Conservation (phyloP, 1,140 invertebrate genomes). For the Contarinia nasturtii region DNA sequence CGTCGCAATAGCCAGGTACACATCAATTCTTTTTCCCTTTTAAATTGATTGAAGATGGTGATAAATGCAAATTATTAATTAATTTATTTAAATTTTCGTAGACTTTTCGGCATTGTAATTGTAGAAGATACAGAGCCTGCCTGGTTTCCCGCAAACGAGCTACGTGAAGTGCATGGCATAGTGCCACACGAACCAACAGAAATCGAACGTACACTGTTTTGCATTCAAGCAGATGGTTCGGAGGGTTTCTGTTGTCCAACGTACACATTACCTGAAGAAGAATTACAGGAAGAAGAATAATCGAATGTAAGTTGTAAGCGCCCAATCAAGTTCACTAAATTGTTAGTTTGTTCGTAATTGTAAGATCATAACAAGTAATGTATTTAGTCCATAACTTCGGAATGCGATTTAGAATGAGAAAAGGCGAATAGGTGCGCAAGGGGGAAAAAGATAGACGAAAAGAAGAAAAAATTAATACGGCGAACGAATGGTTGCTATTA, state of each 20-base stretch:
- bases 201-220: conserved; percentile 62
- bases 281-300: conserved; percentile 19
- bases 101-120: conserved; percentile 54
- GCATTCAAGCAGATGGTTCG: conserved; percentile 59
- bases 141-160: conserved; percentile 76
- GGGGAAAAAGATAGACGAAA: no score
- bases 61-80: no score
- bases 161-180: conserved; percentile 75
- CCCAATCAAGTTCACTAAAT: no score
- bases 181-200: conserved; percentile 54
- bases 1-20: conserved; percentile 60
- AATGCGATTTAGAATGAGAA: no score
- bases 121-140: conserved; percentile 79
- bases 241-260: conserved; percentile 70
- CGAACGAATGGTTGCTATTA: no score
- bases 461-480: no score
- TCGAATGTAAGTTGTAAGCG: no score
- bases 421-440: no score
- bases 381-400: no score
- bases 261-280: conserved; percentile 20
- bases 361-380: no score
- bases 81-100: no score
- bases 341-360: no score
- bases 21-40: background rate
- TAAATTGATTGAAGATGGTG: conserved; percentile 1